Conservation (phyloP, 2,113 vertebrate species). For the Patagioenas fasciata region DNA sequence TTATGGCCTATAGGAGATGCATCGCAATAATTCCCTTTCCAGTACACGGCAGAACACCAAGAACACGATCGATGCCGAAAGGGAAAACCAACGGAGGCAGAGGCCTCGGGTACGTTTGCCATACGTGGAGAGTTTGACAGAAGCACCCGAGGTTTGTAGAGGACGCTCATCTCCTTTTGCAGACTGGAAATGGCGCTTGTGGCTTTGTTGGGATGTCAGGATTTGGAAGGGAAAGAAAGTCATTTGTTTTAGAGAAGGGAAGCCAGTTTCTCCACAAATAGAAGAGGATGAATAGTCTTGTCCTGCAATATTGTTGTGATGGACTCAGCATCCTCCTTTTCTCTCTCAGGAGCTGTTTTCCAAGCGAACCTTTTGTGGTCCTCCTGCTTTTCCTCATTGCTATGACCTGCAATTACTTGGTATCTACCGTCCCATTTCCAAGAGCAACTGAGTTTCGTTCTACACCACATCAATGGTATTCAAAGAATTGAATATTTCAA, state of each 20-base stretch:
- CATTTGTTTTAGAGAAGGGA: not conserved
- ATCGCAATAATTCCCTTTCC: not conserved
- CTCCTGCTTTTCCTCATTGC: not conserved
- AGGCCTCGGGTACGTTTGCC: not conserved
- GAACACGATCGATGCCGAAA: not conserved
- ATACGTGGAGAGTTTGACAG: rapidly evolving
- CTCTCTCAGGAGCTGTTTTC: not conserved
- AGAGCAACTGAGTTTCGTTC: not conserved
- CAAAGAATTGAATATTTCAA: not conserved
- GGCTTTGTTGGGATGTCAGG: rapidly evolving
- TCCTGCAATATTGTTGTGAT: not conserved
- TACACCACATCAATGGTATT: rapidly evolving
- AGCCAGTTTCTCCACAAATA: not conserved
- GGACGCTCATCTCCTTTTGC: not conserved
- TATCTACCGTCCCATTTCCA: not conserved
- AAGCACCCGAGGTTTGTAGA: not conserved
- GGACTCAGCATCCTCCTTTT: not conserved
- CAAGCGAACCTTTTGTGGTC: not conserved
- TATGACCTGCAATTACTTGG: not conserved
- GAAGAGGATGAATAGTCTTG: not conserved
- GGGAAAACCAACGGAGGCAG: not conserved
- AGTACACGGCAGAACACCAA: not conserved
- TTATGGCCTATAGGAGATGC: not conserved
- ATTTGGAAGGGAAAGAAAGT: not conserved
- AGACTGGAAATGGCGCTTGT: not conserved